Conservation (phyloP, 2,113 vertebrate species). For the Polypterus bichir region DNA sequence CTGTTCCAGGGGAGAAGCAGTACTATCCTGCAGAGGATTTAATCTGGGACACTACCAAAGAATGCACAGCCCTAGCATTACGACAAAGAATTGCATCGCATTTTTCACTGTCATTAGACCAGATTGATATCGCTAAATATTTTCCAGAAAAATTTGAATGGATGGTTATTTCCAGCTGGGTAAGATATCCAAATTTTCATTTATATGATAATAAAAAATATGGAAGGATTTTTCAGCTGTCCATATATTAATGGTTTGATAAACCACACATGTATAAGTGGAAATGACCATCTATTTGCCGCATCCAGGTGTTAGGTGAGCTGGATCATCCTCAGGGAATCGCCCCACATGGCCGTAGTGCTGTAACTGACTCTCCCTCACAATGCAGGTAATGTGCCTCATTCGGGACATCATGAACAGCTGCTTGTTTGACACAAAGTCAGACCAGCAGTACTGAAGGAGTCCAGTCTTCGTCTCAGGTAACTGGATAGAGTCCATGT, state of each 20-base stretch:
- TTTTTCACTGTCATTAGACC: conserved; percentile 63
- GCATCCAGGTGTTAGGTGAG: too few species aligned
- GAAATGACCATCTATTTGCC: neutral
- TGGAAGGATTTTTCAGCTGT: neutral
- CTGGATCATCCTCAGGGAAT: too few species aligned
- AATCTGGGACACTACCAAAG: conserved; percentile 66
- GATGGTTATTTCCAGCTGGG: conserved; percentile 78
- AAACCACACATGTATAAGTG: neutral
- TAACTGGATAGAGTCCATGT: too few species aligned
- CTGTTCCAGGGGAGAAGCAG: conserved; percentile 56
- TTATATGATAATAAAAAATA: neutral
- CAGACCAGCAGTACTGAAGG: too few species aligned
- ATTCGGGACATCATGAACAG: too few species aligned
- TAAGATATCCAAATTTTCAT: conserved; percentile 28
- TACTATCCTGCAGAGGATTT: conserved; percentile 59
- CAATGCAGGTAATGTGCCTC: too few species aligned
- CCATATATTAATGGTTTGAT: neutral
- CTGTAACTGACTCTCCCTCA: too few species aligned
- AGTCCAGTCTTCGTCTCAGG: too few species aligned
- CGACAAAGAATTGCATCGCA: conserved; percentile 55
- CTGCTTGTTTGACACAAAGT: too few species aligned
- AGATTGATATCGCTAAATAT: conserved; percentile 79
- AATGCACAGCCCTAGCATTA: conserved; percentile 55
- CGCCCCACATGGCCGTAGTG: too few species aligned
- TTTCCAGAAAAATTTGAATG: conserved; percentile 73